These are phyloP conservation scores for Acanthisitta chloris DNA, from an alignment of 2,113 vertebrate species.

Conservation along the genomic window DNA sequence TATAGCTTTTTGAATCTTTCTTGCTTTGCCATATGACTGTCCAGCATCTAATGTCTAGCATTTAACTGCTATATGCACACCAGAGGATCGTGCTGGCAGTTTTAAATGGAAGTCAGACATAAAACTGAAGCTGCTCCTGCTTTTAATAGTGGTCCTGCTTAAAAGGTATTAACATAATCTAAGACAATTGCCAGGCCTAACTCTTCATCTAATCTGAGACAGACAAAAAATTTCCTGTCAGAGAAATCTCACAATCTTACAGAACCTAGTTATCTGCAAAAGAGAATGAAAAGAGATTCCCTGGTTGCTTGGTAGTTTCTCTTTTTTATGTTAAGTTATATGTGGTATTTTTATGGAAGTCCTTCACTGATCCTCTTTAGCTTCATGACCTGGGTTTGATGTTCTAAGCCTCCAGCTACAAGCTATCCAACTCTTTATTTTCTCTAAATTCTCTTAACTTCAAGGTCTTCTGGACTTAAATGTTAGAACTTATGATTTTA, in stretches of 20 bases:
- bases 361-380: neutral
- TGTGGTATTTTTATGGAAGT: neutral
- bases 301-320: neutral
- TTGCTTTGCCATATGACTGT: neutral
- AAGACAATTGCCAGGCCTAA: neutral
- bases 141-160: neutral
- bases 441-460: neutral
- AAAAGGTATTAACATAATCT: neutral
- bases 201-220: neutral
- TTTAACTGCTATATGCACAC: neutral
- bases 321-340: neutral
- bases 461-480: neutral
- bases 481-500: neutral
- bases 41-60: neutral
- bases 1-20: neutral
- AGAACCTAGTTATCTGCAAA: neutral
- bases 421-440: neutral
- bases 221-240: neutral
- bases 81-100: neutral
- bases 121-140: neutral
- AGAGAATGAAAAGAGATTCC: neutral
- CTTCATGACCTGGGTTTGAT: neutral
- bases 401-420: neutral
- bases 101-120: neutral
- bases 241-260: neutral